phyloP scores from a whole-genome alignment of 2,113 vertebrate species.

The Pionites leucogaster region DNA sequence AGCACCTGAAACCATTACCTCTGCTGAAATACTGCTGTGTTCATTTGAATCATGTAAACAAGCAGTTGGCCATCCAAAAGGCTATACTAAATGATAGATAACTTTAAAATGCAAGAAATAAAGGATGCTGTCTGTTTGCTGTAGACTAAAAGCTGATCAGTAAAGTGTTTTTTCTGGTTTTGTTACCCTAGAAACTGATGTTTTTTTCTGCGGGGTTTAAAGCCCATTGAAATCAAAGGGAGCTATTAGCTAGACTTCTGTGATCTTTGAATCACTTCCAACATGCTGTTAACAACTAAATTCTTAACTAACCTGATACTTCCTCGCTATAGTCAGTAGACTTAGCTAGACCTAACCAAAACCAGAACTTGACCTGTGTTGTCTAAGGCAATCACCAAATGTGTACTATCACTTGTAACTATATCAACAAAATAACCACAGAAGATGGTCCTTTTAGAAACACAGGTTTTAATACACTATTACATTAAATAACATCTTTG shows the following conservation, averaged over 20 bases:
- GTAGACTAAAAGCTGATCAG: not conserved
- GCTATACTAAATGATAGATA: not conserved
- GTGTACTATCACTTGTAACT: conserved; percentile 28
- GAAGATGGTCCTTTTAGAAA: not conserved
- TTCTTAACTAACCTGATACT: conserved; percentile 25
- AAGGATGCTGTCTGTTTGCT: not conserved
- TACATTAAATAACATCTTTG: conserved; percentile 43
- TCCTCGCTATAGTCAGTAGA: not conserved
- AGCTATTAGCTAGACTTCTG: conserved; percentile 25
- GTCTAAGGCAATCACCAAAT: conserved; percentile 7
- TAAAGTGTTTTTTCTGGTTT: conserved; percentile 20
- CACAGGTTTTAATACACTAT: not conserved
- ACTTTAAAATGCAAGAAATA: not conserved
- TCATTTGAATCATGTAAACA: not conserved
- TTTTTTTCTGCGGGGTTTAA: conserved; percentile 18
- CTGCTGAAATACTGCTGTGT: not conserved
- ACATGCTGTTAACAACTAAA: conserved; percentile 23
- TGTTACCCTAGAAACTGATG: conserved; percentile 49
- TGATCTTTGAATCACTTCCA: conserved; percentile 50
- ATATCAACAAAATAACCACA: conserved; percentile 33
- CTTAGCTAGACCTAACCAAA: not conserved
- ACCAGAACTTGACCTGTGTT: not conserved
- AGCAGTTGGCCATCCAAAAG: not conserved
- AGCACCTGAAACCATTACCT: not conserved
- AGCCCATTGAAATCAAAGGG: conserved; percentile 36